Evolutionary conservation across 2,888 invertebrate genomes (phyloP), one percentile per base, ranked within the genome.

Genomic region (Parasteatoda lunata): DNA sequence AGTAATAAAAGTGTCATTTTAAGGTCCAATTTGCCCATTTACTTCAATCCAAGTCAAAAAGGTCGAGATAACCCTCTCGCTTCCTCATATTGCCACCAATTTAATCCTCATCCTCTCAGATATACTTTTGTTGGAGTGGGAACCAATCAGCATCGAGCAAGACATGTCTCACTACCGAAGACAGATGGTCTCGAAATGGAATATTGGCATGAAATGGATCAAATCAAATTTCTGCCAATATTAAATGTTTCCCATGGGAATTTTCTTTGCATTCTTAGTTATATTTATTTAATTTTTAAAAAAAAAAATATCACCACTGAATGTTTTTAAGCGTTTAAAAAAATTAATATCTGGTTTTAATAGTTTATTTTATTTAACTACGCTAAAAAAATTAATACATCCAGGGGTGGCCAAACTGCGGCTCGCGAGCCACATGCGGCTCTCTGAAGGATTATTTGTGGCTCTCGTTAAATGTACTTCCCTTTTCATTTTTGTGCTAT

Each of bases 11-110:
- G 47, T 76, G 65, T 65, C 76, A 65, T 48, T 76, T 45, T 49
- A 83, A 71, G 71, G 83, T 80, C 80, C 69, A 85, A 79, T 85
- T 85, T 79, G 72, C 76, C 85, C 80, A 85, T 85, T 85, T 80
- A 71, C 77, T 80, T 71, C 71, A 80, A 85, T 85, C 85, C 79
- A 80, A 80, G 85, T 85, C 80, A 80, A 80, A 30, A 77, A 77
- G 76, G 78, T 75, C 75, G 70, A 47, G 73, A 79, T 83, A 83
- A 83, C 65, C 70, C 59, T 66, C 78, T 69, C 59, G 64, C 70
- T 70, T 79, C 80, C 85, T 85, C 75, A 85, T 77, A 85, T 59
- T 80, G 71, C 80, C 65, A 77, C 85, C 85, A 80, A 85, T 85
- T 85, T 71, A 80, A 71, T 69, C 80, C 51, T 80, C 73, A 79